A percentile compares a stretch with the other conserved stretches of the same genome.
Conservation (phyloP, 37 sponge, comb jelly and placozoan genomes). For the Beroe ovata region DNA sequence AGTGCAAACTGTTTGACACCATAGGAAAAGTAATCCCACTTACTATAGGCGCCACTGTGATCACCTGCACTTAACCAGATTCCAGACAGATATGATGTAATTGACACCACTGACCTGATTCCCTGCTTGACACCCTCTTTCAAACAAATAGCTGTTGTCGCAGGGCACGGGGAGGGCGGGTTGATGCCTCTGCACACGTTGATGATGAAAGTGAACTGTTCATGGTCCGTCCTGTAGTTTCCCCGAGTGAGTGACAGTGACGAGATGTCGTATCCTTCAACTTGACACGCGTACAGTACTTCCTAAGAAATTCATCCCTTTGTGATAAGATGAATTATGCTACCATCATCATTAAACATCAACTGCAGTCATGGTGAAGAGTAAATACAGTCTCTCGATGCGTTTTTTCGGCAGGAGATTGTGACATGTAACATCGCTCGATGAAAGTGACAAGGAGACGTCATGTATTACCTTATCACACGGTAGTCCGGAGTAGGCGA, state of each 20-base stretch:
- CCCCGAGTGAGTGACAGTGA: conserved; percentile 5
- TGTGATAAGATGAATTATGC: too few species aligned
- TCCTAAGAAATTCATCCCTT: too few species aligned
- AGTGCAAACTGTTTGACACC: too few species aligned
- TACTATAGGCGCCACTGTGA: not conserved
- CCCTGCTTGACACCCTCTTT: not conserved
- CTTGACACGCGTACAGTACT: conserved; percentile 9
- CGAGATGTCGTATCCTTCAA: conserved; percentile 23
- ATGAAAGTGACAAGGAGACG: too few species aligned
- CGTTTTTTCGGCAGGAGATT: too few species aligned
- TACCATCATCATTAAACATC: too few species aligned
- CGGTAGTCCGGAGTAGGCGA: conserved; percentile 28
- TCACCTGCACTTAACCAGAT: conserved; percentile 17
- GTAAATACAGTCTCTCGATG: too few species aligned
- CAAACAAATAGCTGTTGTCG: conserved; percentile 21
- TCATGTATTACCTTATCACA: conserved; percentile 66
- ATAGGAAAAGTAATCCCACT: too few species aligned
- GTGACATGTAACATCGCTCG: too few species aligned
- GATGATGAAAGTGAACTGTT: not conserved
- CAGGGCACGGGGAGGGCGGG: conserved; percentile 6
- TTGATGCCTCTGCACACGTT: conserved; percentile 34
- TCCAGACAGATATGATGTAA: conserved; percentile 6
- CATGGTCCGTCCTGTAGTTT: conserved; percentile 30
- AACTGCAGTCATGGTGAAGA: too few species aligned
- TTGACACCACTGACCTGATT: conserved; percentile 10